Percentiles rank a stretch among this genome's conserved stretches.
Evolutionary conservation across 2,888 invertebrate genomes (phyloP).

Genomic region (Amphipoea lucens): DNA sequence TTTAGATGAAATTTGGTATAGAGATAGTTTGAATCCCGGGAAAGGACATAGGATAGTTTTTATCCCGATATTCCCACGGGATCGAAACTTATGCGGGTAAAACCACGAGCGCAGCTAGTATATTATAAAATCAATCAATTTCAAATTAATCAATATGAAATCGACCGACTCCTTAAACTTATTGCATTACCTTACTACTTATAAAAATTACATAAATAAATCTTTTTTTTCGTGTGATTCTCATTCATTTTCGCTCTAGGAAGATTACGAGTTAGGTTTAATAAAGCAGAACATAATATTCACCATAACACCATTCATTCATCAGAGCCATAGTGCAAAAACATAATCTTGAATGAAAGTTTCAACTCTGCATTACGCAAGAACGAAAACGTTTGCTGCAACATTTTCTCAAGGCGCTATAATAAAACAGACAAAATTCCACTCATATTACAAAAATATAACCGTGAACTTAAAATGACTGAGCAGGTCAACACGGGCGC

Average conservation of each 20-base stretch:
- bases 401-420: conserved; percentile 27
- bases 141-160: not conserved
- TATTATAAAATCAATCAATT: not conserved
- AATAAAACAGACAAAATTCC: conserved; percentile 16
- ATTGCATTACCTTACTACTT: not conserved
- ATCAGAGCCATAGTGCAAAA: not conserved
- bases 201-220: not conserved
- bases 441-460: conserved; percentile 6
- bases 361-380: not conserved
- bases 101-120: too few relatives aligned
- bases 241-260: not conserved
- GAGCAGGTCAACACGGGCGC: conserved; percentile 29
- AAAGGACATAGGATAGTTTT: too few relatives aligned
- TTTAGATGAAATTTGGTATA: too few relatives aligned
- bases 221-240: not conserved
- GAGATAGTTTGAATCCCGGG: too few relatives aligned
- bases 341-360: not conserved
- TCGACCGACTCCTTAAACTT: not conserved
- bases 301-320: not conserved
- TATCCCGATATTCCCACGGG: too few relatives aligned
- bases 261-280: not conserved
- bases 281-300: not conserved
- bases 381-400: conserved; percentile 7
- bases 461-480: conserved; percentile 42
- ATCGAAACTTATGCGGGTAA: too few relatives aligned